phyloP scores from a whole-genome alignment of 1,140 invertebrate genomes.

The Drosophila orena region DNA sequence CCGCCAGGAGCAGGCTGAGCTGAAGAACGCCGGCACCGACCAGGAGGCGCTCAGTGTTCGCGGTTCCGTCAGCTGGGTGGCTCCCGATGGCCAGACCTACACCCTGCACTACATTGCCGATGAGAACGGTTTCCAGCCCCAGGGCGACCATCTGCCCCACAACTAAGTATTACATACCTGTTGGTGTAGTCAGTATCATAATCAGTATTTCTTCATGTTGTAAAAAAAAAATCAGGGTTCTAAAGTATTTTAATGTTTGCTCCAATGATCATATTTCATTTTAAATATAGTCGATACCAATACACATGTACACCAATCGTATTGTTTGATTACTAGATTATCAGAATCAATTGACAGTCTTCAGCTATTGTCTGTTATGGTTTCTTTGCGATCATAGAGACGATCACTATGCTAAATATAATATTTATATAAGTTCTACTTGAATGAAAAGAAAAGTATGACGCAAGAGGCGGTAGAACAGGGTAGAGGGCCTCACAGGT shows the following conservation, averaged over 20 bases:
- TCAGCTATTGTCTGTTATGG: background rate
- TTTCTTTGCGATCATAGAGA: background rate
- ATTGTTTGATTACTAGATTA: background rate
- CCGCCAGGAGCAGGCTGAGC: slow-evolving; percentile 87
- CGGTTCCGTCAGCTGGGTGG: slow-evolving; percentile 89
- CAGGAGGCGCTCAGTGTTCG: slow-evolving; percentile 87
- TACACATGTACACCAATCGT: too few relatives aligned
- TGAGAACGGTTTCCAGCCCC: slow-evolving; percentile 90
- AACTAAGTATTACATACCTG: slow-evolving; percentile 13
- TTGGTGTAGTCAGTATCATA: background rate
- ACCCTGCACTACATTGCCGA: slow-evolving; percentile 89
- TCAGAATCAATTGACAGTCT: background rate
- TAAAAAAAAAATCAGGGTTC: slow-evolving; percentile 16
- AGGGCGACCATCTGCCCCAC: slow-evolving; percentile 86
- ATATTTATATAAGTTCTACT: slow-evolving; percentile 17
- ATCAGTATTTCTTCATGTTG: slow-evolving; percentile 47
- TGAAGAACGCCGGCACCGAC: slow-evolving; percentile 86
- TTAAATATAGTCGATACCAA: background rate
- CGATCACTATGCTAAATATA: slow-evolving; percentile 6
- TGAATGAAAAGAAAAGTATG: slow-evolving; percentile 50
- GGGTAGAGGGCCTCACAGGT: background rate
- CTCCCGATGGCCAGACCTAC: slow-evolving; percentile 88
- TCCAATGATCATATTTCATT: background rate
- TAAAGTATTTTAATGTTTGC: background rate
- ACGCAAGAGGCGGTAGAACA: slow-evolving; percentile 26